Conservation (phyloP, 2,888 invertebrate genomes). For the Ormyrus nitidulus region DNA sequence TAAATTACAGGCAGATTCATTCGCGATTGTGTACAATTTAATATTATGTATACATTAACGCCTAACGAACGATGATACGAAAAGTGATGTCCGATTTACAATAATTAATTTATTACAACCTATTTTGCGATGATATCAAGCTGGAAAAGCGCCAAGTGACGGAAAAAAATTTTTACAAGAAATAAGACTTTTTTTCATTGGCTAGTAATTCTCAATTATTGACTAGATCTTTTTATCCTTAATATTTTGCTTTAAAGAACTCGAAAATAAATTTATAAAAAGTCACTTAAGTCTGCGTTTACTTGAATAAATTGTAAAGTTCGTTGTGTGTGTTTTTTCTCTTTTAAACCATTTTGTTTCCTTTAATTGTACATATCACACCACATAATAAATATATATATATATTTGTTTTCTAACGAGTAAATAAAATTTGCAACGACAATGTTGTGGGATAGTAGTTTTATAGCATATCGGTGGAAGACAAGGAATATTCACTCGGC, state of each 20-base stretch:
- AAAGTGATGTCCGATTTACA: slow-evolving; percentile 46
- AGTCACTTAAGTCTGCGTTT: slow-evolving; percentile 51
- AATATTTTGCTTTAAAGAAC: slow-evolving; percentile 6
- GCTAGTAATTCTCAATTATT: slow-evolving; percentile 42
- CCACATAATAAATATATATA: slow-evolving; percentile 50
- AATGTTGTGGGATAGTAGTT: slow-evolving; percentile 31
- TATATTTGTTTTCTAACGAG: slow-evolving; percentile 45
- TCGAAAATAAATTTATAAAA: slow-evolving; percentile 49
- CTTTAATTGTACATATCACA: slow-evolving; percentile 54
- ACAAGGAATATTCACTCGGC: slow-evolving; percentile 40
- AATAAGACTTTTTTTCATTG: slow-evolving; percentile 28
- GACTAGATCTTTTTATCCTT: slow-evolving; percentile 40
- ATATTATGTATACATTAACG: slow-evolving; percentile 32
- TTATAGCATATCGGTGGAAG: slow-evolving; percentile 49
- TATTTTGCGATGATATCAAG: slow-evolving; percentile 43
- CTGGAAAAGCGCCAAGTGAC: slow-evolving; percentile 50
- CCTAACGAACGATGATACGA: slow-evolving; percentile 21
- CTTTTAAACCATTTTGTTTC: slow-evolving; percentile 15
- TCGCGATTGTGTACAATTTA: slow-evolving; percentile 36
- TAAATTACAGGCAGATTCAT: slow-evolving; percentile 51
- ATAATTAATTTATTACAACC: slow-evolving; percentile 42
- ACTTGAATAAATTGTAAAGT: slow-evolving; percentile 53
- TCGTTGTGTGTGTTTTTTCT: slow-evolving; percentile 52
- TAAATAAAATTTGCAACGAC: slow-evolving; percentile 52
- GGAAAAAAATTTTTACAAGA: slow-evolving; percentile 33